These are phyloP conservation scores for Beroe ovata DNA, from an alignment of 37 sponge, comb jelly and placozoan genomes.

Conservation along the genomic window DNA sequence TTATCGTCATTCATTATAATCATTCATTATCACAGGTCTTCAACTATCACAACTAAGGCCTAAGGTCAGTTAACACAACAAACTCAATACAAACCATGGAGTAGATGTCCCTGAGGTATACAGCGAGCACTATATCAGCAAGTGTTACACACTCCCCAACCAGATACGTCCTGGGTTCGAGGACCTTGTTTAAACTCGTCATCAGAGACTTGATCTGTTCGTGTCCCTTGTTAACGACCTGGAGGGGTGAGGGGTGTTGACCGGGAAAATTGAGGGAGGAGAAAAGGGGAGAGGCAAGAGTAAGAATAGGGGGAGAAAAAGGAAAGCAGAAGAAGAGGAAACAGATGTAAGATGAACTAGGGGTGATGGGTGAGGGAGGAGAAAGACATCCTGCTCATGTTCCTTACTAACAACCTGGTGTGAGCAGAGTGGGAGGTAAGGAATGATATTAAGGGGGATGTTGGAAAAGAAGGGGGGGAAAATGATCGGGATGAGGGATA, in stretches of 20 bases:
- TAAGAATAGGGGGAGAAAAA: no score
- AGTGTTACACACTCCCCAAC: slow-evolving; percentile 40
- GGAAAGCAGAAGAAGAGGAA: not conserved
- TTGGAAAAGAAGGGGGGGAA: not conserved
- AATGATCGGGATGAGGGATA: not conserved
- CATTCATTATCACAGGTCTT: no score
- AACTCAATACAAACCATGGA: slow-evolving; percentile 22
- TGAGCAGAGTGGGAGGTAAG: no score
- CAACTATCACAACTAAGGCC: no score
- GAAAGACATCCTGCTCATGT: no score
- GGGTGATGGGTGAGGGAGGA: no score
- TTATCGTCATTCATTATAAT: no score
- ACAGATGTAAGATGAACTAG: not conserved
- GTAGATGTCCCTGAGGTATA: slow-evolving; percentile 55
- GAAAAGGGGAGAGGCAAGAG: no score
- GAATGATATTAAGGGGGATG: not conserved
- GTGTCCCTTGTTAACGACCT: slow-evolving; percentile 41
- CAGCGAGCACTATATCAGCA: slow-evolving; percentile 5
- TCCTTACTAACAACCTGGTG: no score
- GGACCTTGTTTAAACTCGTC: not conserved
- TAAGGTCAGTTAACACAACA: no score
- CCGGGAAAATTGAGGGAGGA: not conserved
- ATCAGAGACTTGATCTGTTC: not conserved
- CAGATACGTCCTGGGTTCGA: not conserved
- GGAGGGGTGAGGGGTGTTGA: not conserved